Evolutionary conservation across 2,888 invertebrate species (phyloP).

Genomic region (Danaus chrysippus): DNA sequence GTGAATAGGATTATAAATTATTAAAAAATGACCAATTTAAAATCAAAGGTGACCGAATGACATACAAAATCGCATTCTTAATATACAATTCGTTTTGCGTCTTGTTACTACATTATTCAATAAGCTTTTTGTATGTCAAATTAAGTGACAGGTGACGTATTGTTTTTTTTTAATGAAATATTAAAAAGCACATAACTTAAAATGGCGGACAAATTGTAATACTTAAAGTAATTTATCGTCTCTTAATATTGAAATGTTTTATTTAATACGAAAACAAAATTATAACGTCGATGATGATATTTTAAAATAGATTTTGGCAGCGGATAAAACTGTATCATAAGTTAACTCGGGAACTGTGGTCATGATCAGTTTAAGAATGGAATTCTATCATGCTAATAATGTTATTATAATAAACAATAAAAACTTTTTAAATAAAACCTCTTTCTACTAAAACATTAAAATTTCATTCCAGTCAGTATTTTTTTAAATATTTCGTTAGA

Average conservation of each 20-base stretch:
- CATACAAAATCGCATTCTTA: neutral
- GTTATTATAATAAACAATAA: too few species aligned
- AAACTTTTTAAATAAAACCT: too few species aligned
- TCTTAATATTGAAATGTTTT: neutral
- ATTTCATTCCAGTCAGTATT: too few species aligned
- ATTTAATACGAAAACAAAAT: neutral
- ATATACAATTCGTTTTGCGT: neutral
- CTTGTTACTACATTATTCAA: too few species aligned
- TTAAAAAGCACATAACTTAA: too few species aligned
- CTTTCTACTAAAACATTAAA: too few species aligned
- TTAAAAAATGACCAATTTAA: slow-evolving; percentile 8
- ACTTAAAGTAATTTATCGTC: too few species aligned
- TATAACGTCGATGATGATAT: neutral
- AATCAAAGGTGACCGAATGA: slow-evolving; percentile 14
- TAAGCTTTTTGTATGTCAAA: too few species aligned
- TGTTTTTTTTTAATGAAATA: too few species aligned
- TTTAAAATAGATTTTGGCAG: slow-evolving; percentile 21
- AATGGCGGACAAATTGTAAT: too few species aligned
- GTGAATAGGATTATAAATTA: neutral
- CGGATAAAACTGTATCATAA: slow-evolving; percentile 6
- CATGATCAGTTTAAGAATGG: neutral
- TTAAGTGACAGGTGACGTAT: too few species aligned
- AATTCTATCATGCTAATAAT: neutral
- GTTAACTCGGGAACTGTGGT: slow-evolving; percentile 2
- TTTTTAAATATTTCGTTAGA: too few species aligned